A percentile compares a stretch with the other conserved stretches of the same genome.
Evolutionary conservation across 2,797 vertebrate genomes (phyloP).

Genomic region (Protonibea diacanthus): DNA sequence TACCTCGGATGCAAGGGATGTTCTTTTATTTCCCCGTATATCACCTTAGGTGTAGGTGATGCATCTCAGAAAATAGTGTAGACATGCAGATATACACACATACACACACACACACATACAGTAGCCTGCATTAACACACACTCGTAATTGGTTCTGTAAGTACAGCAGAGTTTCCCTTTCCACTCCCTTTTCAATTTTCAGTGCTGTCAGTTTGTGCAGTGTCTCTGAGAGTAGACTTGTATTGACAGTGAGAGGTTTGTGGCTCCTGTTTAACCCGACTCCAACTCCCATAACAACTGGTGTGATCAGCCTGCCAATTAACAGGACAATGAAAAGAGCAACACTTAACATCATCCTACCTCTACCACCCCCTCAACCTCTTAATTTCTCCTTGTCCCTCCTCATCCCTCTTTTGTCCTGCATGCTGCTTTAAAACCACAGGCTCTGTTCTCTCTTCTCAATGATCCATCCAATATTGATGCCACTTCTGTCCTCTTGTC

Average conservation of each 20-base stretch:
- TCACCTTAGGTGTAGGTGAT: slow-evolving; percentile 40
- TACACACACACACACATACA: slow-evolving; percentile 8
- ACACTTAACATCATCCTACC: background rate
- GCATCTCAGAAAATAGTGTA: slow-evolving; percentile 22
- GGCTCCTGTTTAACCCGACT: slow-evolving; percentile 28
- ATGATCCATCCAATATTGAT: background rate
- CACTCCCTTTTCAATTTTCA: slow-evolving; percentile 73
- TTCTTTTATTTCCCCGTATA: slow-evolving; percentile 53
- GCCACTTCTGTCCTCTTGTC: background rate
- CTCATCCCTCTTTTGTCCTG: background rate
- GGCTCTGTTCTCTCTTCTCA: background rate
- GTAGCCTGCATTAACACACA: background rate
- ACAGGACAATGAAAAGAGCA: slow-evolving; percentile 8
- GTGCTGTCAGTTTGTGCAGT: slow-evolving; percentile 69
- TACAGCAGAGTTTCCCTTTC: slow-evolving; percentile 64
- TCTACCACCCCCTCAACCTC: background rate
- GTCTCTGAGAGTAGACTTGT: slow-evolving; percentile 48
- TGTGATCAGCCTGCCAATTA: slow-evolving; percentile 68
- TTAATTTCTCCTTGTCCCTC: background rate
- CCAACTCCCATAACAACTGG: slow-evolving; percentile 21
- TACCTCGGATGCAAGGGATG: slow-evolving; percentile 15
- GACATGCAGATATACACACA: slow-evolving; percentile 14
- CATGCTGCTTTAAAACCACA: slow-evolving; percentile 3
- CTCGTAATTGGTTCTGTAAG: slow-evolving; percentile 73
- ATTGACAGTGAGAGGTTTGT: slow-evolving; percentile 60